Base-by-base conservation (phyloP, 2,888 invertebrate genomes). In the Frankliniella intonsa region DNA sequence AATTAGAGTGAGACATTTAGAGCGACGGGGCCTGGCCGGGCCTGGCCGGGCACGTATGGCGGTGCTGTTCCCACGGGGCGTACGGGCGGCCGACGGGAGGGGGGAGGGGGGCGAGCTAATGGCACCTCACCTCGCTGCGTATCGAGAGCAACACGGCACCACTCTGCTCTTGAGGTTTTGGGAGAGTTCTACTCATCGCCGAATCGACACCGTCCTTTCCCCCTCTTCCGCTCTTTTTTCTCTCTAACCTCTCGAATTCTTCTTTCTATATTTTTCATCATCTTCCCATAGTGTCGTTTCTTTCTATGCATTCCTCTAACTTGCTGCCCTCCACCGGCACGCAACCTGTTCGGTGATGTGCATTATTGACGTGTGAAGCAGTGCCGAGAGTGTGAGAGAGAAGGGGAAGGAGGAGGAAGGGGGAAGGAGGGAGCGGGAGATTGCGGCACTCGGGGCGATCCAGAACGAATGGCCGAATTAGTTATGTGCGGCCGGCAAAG, bases 401-500 rank as follows among this genome's bases (percentile, higher is more conserved):
- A 62, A 14, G 17, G 62, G 14, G 62, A 17, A 14, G 17, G 62
- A 62, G 17, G 62, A 19, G 62, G 17, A 14, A 19, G 17, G 0
- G 17, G 19, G 62, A 14, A 14, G 62, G 62, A 17, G 62, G 62
- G 62, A 62, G 62, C 2, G 7, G 62, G 62, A n/a, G 62, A 62
- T 62, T 62, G 62, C 62, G 22, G 25, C 69, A 22, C 69, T 12
- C 69, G 69, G 22, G 12, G 11, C 25, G 69, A 25, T 76, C 69
- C 69, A 76, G 69, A 76, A 76, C 69, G 69, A 76, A 76, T 76
- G 69, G 25, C 69, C 69, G 69, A 76, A 76, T 76, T 76, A 76
- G 69, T 76, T 76, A 76, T 76, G 69, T 22, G 25, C 69, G 69
- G 69, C 25, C 69, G 25, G 69, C 69, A 76, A 76, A 76, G 69